Evolutionary conservation across 1,140 invertebrate genomes (phyloP).

Genomic region (Tribolium castaneum): DNA sequence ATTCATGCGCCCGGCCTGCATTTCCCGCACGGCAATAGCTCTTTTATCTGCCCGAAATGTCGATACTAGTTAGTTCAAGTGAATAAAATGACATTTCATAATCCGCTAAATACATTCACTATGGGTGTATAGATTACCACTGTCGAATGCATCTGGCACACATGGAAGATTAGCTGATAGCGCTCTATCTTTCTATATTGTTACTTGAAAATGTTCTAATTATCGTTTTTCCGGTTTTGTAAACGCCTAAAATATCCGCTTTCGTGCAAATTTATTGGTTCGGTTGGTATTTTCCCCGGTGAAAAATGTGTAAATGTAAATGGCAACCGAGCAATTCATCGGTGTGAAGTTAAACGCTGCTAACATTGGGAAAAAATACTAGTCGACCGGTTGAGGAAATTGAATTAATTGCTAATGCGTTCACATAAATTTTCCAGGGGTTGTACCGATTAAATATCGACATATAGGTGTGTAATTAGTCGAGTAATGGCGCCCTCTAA

Average conservation of each 20-base stretch:
- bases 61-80: background rate
- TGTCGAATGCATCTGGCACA: background rate
- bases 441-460: conserved; percentile 52
- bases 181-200: background rate
- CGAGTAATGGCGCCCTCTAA: conserved; percentile 56
- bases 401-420: conserved; percentile 42
- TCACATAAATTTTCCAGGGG: conserved; percentile 30
- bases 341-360: conserved; percentile 25
- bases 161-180: background rate
- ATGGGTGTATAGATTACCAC: background rate
- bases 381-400: conserved; percentile 25
- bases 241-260: conserved; percentile 1
- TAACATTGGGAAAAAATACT: conserved; percentile 9
- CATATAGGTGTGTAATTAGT: conserved; percentile 58
- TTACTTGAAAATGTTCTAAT: background rate
- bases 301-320: conserved; percentile 44
- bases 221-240: background rate
- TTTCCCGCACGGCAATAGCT: background rate
- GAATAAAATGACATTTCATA: background rate
- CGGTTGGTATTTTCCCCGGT: conserved; percentile 29
- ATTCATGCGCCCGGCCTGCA: conserved; percentile 30
- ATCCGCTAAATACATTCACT: background rate
- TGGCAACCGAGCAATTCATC: conserved; percentile 38
- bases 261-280: background rate
- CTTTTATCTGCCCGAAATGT: background rate